Evolutionary conservation across 2,113 vertebrate genomes (phyloP).

Genomic region (Macroglossus sobrinus): DNA sequence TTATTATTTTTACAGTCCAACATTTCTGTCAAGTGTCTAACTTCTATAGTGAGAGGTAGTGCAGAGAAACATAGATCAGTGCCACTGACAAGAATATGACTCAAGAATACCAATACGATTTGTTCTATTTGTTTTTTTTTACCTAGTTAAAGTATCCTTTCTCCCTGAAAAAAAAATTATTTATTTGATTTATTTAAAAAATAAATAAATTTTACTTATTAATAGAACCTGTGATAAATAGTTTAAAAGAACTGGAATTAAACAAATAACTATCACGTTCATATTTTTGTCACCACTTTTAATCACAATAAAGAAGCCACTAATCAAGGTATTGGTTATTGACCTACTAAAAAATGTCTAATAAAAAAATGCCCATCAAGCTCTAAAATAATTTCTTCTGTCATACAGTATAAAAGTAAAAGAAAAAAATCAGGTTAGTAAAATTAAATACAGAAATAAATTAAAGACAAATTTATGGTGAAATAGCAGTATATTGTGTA

Average conservation of each 20-base stretch:
- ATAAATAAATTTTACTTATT: not conserved
- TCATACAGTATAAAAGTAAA: not conserved
- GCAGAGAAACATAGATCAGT: conserved; percentile 56
- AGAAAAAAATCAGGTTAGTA: not conserved
- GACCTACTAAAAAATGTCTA: not conserved
- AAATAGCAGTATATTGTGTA: not conserved
- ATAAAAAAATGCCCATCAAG: not conserved
- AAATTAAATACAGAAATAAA: not conserved
- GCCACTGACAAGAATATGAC: conserved; percentile 44
- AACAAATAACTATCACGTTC: not conserved
- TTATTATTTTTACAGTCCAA: conserved; percentile 67
- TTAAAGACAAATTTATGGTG: not conserved
- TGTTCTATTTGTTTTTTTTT: conserved; percentile 14
- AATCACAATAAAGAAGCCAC: not conserved
- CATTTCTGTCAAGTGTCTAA: conserved; percentile 57
- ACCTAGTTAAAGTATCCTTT: not conserved
- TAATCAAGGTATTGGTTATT: not conserved
- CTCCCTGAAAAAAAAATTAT: not conserved
- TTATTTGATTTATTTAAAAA: not conserved
- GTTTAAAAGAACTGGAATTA: not conserved
- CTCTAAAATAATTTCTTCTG: not conserved
- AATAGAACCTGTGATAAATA: not conserved
- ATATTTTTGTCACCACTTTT: not conserved
- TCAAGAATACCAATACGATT: not conserved
- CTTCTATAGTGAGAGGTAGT: conserved; percentile 43